A percentile compares a stretch with the other conserved stretches of the same genome.
Evolutionary conservation across 1,140 invertebrate genomes (phyloP).

Genomic region (Galleria mellonella): DNA sequence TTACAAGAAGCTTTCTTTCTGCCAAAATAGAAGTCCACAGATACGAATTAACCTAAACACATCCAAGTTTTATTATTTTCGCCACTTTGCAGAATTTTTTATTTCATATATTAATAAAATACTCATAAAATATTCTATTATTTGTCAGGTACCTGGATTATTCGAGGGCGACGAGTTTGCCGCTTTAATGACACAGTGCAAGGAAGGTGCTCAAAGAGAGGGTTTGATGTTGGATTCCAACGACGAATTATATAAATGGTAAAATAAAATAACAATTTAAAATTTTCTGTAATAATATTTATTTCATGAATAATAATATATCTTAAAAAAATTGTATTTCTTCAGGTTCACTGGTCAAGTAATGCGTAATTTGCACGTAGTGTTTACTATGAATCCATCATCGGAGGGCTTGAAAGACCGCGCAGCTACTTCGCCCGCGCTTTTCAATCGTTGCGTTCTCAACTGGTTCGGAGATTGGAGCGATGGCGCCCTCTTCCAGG

Average conservation of each 20-base stretch:
- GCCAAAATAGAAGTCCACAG: no score
- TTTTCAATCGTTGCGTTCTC: slow-evolving; percentile 99
- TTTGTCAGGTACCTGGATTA: slow-evolving; percentile 92
- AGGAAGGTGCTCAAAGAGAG: slow-evolving; percentile 98
- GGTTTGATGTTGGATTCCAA: slow-evolving; percentile 98
- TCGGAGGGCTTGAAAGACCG: slow-evolving; percentile 98
- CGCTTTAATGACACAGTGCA: slow-evolving; percentile 99
- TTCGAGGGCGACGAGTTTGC: slow-evolving; percentile 98
- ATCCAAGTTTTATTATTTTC: no score
- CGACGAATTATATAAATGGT: slow-evolving; percentile 98
- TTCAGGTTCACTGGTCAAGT: slow-evolving; percentile 96
- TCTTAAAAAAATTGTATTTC: not conserved
- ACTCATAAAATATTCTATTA: no score
- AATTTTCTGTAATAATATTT: not conserved
- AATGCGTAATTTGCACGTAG: slow-evolving; percentile 99
- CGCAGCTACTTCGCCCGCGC: slow-evolving; percentile 97
- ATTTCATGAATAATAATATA: not conserved
- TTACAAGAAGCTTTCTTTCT: no score
- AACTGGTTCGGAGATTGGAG: slow-evolving; percentile 99
- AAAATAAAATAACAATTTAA: slow-evolving; percentile 3
- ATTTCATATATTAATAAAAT: no score
- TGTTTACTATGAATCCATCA: slow-evolving; percentile 99
- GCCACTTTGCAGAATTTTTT: no score
- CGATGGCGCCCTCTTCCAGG: slow-evolving; percentile 96
- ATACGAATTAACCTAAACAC: no score